Base-by-base conservation (phyloP, 1,140 invertebrate genomes). In the Muscidifurax raptorellus region DNA sequence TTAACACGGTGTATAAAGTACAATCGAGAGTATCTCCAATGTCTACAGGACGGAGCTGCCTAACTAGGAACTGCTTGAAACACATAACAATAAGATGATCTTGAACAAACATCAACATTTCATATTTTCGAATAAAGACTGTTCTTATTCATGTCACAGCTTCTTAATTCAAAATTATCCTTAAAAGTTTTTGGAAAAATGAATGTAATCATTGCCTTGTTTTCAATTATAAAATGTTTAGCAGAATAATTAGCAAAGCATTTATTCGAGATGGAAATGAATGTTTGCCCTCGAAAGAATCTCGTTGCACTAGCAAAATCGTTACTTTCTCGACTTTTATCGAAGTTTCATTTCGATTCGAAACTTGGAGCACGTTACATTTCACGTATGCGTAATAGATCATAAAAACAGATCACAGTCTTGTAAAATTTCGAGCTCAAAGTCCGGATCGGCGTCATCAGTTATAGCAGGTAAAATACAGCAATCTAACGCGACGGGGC, bases 321-420 rank as follows among this genome's bases (percentile, higher is more conserved):
- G 1, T 82, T n/a, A 36, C 6, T 40, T 67, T 27, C 12, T 13
- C n/a, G 28, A 36, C 28, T 5, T 40, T 40, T 40, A 64, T 67
- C 6, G 15, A n/a, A 67, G 36, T 36, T 72, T 71, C 32, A 44
- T 28, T 80, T 25, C 22, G 27, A 75, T 74, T 22, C 18, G 4
- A 3, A 52, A 52, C 30, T 47, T 18, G 22, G 76, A 1, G 32
- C 18, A 25, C 25, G 25, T 77, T 27, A 72, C 15, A 75, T 76
- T 30, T 83, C 30, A 44, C 25, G 25, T 47, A 67, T 75, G 2
- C 59, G 3, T 69, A 36, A 74, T 90, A 90, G 86, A 90, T 90
- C 88, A 88, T 90, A 90, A 90, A 89, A 90, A 90, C 10, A 90
- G 86, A 90, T 91, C 89, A 90, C 90, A 90, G 90, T 91, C 88